Base-by-base conservation (phyloP, 2,888 invertebrate genomes). In the Criorhina ranunculi region DNA sequence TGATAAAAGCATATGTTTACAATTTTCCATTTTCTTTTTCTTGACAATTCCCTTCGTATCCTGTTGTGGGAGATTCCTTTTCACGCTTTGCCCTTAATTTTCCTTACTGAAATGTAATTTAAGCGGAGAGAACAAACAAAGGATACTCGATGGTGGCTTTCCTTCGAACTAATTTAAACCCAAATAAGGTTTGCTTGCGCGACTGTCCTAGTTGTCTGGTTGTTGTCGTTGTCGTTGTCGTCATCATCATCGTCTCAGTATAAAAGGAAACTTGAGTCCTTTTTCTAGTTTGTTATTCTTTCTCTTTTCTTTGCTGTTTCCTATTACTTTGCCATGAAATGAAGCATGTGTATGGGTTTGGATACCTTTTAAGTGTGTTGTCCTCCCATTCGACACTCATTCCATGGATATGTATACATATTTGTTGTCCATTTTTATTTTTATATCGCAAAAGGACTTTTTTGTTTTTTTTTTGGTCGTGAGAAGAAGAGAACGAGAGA, bases 41-140 rank as follows among this genome's bases (percentile, higher is more conserved):
- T 5, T 33, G 12, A 9, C n/a, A n/a, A 33, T 33, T 31, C 17
- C 35, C n/a, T 19, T 19, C 17, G 4, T 24, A 24, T 24, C 6
- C 15, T 4, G 35, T 17, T 2, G 55, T 15, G 19, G 35, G 35
- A 17, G 46, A 46, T 64, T 5, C 19, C 15, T 44, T 62, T 73
- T 57, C 33, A 76, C 55, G 66, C 57, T 24, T 24, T 24, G 15
- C 15, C 24, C 29, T 31, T 11, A n/a, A 12, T 15, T 12, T 24
- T 11, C 19, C 51, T 12, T n/a, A 12, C 12, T 24, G 31, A 49
- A 62, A 40, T 49, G 78, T 78, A 78, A 78, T 40, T 62, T 64
- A 35, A 72, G 78, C 19, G 35, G 46, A 33, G 64, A 33, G 57
- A 33, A 57, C 57, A 72, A 79, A 79, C 78, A 79, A 62, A 62